Base-by-base conservation (phyloP, 2,113 vertebrate genomes). In the Leucoraja erinaceus region DNA sequence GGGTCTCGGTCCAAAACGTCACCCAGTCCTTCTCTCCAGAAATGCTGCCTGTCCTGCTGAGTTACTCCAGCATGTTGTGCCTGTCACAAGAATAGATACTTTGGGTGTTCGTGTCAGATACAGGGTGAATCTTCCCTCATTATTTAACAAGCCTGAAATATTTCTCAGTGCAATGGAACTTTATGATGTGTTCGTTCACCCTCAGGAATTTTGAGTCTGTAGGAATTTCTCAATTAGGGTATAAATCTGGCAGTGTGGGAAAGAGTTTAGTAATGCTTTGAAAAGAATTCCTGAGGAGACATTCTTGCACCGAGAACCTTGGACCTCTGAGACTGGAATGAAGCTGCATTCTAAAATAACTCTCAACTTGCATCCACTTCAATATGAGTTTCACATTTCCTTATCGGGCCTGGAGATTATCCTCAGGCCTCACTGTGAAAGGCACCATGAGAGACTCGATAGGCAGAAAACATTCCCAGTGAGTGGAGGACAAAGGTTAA, bases 161-260 rank as follows among this genome's bases (percentile, higher is more conserved):
- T 91, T 22, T 91, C 66, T 11, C 66, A 91, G 14, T 31, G 31
- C 5, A 12, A 20, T 72, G 5, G 28, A 28, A 31, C 11, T 16
- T 72, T 72, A 61, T 86, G 83, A 4, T 28, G 2, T 0, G 28
- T 25, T 22, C 56, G 22, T 83, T 83, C 22, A 10, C 3, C 0
- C 56, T 14, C 88, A 91, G 88, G 66, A 72, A 33, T 61, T 20
- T 47, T 20, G 66, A 70, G 88, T 10, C 68, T 74, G 68, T 5
- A 54, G 28, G 68, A 91, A 72, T 91, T 18, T 91, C 90, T 54
- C 90, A 28, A 31, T 72, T 91, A 70, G 20, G 66, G 63, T 72
- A 91, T 91, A 54, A 54, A 72, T 91, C 72, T 63, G 47, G 33
- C 90, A 91, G 66, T 74, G 90, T 91, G 68, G 38, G 90, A 91